Evolutionary conservation across 2,113 vertebrate species (phyloP).

Genomic region (Chaetodon trifascialis): DNA sequence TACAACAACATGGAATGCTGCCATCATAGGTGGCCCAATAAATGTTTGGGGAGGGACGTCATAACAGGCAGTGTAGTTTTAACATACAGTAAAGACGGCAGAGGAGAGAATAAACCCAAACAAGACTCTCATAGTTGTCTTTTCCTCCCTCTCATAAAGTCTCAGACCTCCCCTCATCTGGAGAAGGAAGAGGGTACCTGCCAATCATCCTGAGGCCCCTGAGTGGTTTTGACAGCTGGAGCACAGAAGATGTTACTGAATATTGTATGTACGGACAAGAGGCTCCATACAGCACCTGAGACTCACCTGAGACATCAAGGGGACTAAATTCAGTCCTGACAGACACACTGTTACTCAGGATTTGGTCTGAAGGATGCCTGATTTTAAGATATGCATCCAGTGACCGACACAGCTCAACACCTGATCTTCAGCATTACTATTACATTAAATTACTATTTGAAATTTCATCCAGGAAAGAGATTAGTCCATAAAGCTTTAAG

Average conservation of each 20-base stretch:
- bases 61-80: slow-evolving; percentile 63
- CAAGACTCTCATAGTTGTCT: slow-evolving; percentile 55
- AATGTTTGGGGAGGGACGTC: slow-evolving; percentile 67
- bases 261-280: slow-evolving; percentile 27
- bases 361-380: slow-evolving; percentile 6
- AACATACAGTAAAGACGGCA: slow-evolving; percentile 55
- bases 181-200: slow-evolving; percentile 69
- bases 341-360: slow-evolving; percentile 18
- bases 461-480: slow-evolving; percentile 30
- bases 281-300: slow-evolving; percentile 17
- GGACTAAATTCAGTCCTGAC: slow-evolving; percentile 28
- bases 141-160: slow-evolving; percentile 69
- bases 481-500: slow-evolving; percentile 1
- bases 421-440: slow-evolving; percentile 11
- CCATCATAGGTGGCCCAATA: slow-evolving; percentile 74
- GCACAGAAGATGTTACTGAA: slow-evolving; percentile 25
- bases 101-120: slow-evolving; percentile 63
- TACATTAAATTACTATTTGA: slow-evolving; percentile 38
- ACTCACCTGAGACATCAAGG: slow-evolving; percentile 35
- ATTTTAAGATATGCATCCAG: slow-evolving; percentile 31
- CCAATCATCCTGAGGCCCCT: slow-evolving; percentile 72
- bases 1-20: slow-evolving; percentile 32
- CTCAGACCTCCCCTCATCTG: slow-evolving; percentile 67
- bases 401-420: slow-evolving; percentile 5
- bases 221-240: slow-evolving; percentile 58